These are phyloP conservation scores for Coturnix japonica DNA, from an alignment of 2,113 vertebrate species.

Conservation along the genomic window DNA sequence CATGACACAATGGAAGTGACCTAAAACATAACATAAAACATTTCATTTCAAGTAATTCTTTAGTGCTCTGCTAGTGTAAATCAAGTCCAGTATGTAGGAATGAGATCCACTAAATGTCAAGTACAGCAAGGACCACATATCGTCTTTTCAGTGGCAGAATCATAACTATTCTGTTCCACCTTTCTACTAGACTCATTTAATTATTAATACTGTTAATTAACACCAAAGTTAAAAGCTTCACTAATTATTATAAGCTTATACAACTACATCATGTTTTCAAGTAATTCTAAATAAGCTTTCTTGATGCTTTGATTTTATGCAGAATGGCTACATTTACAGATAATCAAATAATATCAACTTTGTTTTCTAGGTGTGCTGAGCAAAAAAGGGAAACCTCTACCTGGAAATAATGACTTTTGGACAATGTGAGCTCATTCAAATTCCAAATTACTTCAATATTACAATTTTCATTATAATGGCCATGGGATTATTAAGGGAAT, in stretches of 20 bases:
- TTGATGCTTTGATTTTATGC: not conserved
- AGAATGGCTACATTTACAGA: not conserved
- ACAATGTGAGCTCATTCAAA: not conserved
- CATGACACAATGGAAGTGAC: not conserved
- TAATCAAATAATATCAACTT: not conserved
- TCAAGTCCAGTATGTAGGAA: not conserved
- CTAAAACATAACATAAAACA: not conserved
- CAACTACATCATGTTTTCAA: not conserved
- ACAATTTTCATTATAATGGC: not conserved
- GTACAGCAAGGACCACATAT: not conserved
- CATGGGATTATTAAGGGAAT: not conserved
- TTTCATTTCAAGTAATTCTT: not conserved
- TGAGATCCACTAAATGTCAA: not conserved
- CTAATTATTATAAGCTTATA: not conserved
- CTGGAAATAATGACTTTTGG: not conserved
- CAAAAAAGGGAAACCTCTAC: not conserved
- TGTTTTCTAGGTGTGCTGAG: not conserved
- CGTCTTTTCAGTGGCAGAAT: not conserved
- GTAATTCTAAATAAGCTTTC: not conserved
- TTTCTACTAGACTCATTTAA: not conserved
- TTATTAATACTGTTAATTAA: not conserved
- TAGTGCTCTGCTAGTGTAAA: not conserved
- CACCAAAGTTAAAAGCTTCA: not conserved
- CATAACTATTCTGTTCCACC: not conserved
- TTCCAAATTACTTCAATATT: not conserved